Evolutionary conservation across 2,113 vertebrate species (phyloP), one percentile per base, ranked within the genome.

Genomic region (Uria lomvia): DNA sequence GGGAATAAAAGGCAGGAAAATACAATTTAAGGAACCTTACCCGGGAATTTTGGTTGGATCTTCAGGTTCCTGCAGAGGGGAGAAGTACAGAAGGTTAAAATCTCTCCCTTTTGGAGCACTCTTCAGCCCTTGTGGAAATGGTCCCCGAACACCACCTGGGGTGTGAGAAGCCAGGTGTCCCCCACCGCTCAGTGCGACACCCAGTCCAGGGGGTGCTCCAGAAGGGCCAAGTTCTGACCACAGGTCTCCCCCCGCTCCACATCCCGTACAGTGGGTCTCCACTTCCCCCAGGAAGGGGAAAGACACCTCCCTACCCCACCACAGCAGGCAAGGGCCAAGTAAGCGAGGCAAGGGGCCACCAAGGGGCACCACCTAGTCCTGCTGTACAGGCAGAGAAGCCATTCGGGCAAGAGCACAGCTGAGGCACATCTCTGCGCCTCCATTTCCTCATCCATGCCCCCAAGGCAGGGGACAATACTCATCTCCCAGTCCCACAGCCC

Each of bases 31-130:
- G 23, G 77, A 27, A 9, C 86, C 98, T 98, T 98, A 99, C 98
- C 94, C 23, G 0, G 92, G 15, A 8, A 56, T 43, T 91, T 97
- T 98, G 97, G 20, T 52, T 2, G 94, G 17, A 10, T 98, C 98
- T 34, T 98, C 98, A 1, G 98, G 49, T 13, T 99, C 99, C 99
- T 99, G 94, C 21, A 6, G 95, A 60, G 7, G 11, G 20, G 43
- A 75, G 88, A 94, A 90, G 49, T 3, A 78, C 3, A n/a, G 21
- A n/a, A 23, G 49, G 4, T 89, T 84, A 92, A 76, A 40, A 45
- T 20, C 20, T 29, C 52, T 68, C 55, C 26, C 8, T 17, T 10
- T 4, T 3, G 1, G 3, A 68, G 36, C 17, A 2, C 8, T 5
- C n/a, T 29, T 5, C 24, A 9, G n/a, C 7, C 6, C 34, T 32